These are phyloP conservation scores for Nebria brevicollis DNA, from an alignment of 2,888 invertebrate genomes.

Conservation along the genomic window DNA sequence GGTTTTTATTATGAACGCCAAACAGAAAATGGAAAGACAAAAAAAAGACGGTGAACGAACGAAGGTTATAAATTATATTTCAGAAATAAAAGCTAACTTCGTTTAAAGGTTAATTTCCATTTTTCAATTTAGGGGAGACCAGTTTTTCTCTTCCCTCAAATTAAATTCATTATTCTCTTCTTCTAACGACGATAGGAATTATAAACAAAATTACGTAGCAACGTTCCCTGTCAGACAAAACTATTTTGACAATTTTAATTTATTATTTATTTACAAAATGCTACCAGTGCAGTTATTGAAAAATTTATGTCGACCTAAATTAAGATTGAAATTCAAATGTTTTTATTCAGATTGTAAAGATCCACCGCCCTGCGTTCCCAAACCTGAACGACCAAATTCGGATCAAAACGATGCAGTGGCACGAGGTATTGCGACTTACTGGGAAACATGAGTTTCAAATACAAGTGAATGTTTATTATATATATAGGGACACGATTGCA, in stretches of 20 bases:
- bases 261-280: not conserved
- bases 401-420: not conserved
- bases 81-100: constrained; percentile 43
- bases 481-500: not conserved
- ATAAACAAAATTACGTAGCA: not conserved
- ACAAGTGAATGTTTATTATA: not conserved
- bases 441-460: not conserved
- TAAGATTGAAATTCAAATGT: not conserved
- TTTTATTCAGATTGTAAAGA: not conserved
- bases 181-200: not conserved
- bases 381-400: not conserved
- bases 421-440: not conserved
- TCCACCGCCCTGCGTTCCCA: not conserved
- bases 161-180: not conserved
- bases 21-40: not conserved
- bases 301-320: not conserved
- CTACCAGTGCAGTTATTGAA: not conserved
- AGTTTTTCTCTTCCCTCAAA: not conserved
- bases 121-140: constrained; percentile 31
- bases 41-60: not conserved
- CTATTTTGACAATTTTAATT: not conserved
- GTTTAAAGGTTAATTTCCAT: constrained; percentile 42
- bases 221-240: not conserved
- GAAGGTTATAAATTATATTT: constrained; percentile 42
- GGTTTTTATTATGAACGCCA: constrained; percentile 27